phyloP scores from a whole-genome alignment of 1,140 invertebrate genomes.

The Antheraea pernyi region DNA sequence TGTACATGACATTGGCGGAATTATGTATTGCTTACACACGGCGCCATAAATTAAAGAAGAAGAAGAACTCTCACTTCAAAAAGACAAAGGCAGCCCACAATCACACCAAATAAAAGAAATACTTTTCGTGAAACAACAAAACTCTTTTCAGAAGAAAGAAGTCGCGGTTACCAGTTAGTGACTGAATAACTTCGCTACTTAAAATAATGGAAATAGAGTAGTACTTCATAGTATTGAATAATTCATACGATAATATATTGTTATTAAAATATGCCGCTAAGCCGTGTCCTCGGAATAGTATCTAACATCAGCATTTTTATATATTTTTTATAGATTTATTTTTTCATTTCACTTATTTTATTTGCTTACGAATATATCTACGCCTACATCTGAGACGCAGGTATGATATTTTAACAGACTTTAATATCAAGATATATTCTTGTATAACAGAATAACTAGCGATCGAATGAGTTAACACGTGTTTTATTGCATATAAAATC shows the following conservation, averaged over 20 bases:
- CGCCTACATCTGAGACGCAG: neutral
- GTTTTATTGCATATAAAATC: conserved; percentile 4
- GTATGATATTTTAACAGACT: conserved; percentile 3
- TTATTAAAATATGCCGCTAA: neutral
- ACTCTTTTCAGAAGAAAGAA: too few species aligned
- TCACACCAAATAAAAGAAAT: too few species aligned
- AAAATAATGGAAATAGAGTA: neutral
- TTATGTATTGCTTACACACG: too few species aligned
- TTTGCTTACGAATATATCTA: neutral
- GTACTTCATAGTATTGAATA: neutral
- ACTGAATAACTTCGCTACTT: neutral
- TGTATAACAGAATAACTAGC: neutral
- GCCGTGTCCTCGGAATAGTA: neutral
- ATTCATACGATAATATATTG: neutral
- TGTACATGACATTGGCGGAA: too few species aligned
- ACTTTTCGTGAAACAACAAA: too few species aligned
- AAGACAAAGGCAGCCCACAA: too few species aligned
- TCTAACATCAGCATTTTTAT: neutral
- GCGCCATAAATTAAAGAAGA: too few species aligned
- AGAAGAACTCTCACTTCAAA: too few species aligned
- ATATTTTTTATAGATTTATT: neutral
- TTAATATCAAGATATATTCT: conserved; percentile 4
- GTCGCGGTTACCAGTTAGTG: too few species aligned
- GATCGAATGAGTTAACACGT: neutral
- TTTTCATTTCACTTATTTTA: neutral